Evolutionary conservation across 2,797 vertebrate species (phyloP), one percentile per base, ranked within the genome.

Genomic region (Sardinella longiceps): DNA sequence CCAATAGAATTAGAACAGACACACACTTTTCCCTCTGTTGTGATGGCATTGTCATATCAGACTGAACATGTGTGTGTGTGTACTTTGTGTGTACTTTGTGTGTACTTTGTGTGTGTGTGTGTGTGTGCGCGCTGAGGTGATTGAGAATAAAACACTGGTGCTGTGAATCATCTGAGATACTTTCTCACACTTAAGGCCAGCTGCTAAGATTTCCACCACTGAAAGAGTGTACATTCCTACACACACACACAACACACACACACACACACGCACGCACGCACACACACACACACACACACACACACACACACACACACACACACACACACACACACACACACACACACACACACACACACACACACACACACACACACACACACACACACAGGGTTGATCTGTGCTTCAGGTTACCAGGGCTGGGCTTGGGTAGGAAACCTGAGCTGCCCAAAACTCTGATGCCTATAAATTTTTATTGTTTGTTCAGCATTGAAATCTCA

Each of bases 401-500:
- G 48, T 11, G 48, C 12, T 9, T 50, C 48, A 50, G 48, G 48
- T 50, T 50, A 50, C 48, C 48, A 50, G 48, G 48, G 12, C 9
- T 11, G 48, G 48, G 48, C 12, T 50, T 11, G 10, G 48, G 48
- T 11, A 2, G 12, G 48, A 50, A 9, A 50, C 48, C 48, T 50
- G 48, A 94, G 95, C 95, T 93, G 95, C 95, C 91, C 89, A 95
- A 94, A 96, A 95, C 94, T 94, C 95, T 95, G 95, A 95, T 94
- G 94, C 94, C 93, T 95, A 96, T 97, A 96, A 95, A 95, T 96
- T 96, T 97, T 96, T 97, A 97, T 95, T 96, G 96, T 97, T 97
- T 97, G 95, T 94, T 95, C 95, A 95, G 96, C 91, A 96, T 94
- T 98, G 96, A 97, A 97, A 97, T 97, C 95, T 96, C 96, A 97